Evolutionary conservation across 2,888 invertebrate species (phyloP).

Genomic region (Metopia argyrocephala): DNA sequence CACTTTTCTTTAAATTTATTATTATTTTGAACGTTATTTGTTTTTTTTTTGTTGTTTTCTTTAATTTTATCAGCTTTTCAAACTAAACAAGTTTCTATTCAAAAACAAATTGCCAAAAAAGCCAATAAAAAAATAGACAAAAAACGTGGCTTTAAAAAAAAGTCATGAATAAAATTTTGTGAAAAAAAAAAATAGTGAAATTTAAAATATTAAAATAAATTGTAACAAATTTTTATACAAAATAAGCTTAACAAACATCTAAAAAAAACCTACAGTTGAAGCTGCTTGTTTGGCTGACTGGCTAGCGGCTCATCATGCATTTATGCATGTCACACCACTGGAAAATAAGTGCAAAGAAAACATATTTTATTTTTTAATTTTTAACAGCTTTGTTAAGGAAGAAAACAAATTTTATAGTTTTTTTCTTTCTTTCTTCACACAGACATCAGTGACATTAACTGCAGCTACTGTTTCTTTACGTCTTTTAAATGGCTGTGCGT

Average conservation of each 20-base stretch:
- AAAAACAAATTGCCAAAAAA: constrained; percentile 37
- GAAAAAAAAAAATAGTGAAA: no score
- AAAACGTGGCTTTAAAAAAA: constrained; percentile 9
- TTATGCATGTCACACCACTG: constrained; percentile 20
- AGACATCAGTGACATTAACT: constrained; percentile 21
- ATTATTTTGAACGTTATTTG: not conserved
- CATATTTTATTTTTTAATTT: not conserved
- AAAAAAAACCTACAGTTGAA: no score
- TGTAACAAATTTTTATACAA: not conserved
- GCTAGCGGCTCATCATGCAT: no score
- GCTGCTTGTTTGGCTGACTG: no score
- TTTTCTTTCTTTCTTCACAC: not conserved
- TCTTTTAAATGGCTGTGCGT: no score
- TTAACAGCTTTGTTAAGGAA: not conserved
- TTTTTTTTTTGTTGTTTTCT: not conserved
- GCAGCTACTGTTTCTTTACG: constrained; percentile 42
- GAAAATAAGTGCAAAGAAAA: not conserved
- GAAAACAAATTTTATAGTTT: not conserved
- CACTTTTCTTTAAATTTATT: constrained; percentile 46
- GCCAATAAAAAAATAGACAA: not conserved
- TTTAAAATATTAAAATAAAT: not conserved
- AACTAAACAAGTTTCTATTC: constrained; percentile 19
- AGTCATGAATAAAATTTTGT: constrained; percentile 25
- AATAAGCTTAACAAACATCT: no score
- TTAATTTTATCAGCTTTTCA: not conserved